Evolutionary conservation across 1,140 invertebrate genomes (phyloP).

Genomic region (Subanguina moxae): DNA sequence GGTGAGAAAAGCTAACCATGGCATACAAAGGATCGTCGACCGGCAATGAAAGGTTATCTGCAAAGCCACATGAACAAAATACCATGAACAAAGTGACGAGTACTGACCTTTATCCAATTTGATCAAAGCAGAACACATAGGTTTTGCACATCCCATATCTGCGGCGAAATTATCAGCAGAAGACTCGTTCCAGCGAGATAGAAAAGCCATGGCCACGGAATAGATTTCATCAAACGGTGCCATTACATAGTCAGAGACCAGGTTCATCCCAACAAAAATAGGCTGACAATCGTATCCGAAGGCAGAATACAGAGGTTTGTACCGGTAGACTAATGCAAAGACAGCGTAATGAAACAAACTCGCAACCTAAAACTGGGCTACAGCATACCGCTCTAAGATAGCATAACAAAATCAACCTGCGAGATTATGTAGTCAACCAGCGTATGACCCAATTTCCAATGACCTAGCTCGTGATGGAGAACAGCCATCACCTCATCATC

Average conservation of each 20-base stretch:
- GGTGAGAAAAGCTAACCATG: no score
- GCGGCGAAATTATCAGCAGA: constrained; percentile 90
- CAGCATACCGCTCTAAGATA: neutral
- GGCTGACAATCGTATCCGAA: constrained; percentile 83
- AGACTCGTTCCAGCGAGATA: constrained; percentile 77
- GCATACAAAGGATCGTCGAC: no score
- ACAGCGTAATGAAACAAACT: constrained; percentile 60
- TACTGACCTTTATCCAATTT: constrained; percentile 63
- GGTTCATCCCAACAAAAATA: constrained; percentile 82
- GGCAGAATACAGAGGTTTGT: constrained; percentile 73
- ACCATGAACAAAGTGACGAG: no score
- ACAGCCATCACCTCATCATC: constrained; percentile 86
- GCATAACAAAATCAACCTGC: constrained; percentile 64
- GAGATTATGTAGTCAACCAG: constrained; percentile 79
- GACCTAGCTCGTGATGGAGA: constrained; percentile 83
- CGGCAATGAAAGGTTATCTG: no score
- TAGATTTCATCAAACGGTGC: constrained; percentile 80
- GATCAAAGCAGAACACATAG: constrained; percentile 73
- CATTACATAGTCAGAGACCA: constrained; percentile 79
- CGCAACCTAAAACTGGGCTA: neutral
- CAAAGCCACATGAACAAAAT: no score
- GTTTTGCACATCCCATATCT: constrained; percentile 68
- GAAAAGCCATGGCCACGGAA: constrained; percentile 64
- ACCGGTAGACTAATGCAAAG: constrained; percentile 80
- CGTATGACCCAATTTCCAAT: constrained; percentile 90